Percentiles rank a stretch among this genome's conserved stretches.
phyloP scores from a whole-genome alignment of 2,113 vertebrate species.

The Urocolius indicus region DNA sequence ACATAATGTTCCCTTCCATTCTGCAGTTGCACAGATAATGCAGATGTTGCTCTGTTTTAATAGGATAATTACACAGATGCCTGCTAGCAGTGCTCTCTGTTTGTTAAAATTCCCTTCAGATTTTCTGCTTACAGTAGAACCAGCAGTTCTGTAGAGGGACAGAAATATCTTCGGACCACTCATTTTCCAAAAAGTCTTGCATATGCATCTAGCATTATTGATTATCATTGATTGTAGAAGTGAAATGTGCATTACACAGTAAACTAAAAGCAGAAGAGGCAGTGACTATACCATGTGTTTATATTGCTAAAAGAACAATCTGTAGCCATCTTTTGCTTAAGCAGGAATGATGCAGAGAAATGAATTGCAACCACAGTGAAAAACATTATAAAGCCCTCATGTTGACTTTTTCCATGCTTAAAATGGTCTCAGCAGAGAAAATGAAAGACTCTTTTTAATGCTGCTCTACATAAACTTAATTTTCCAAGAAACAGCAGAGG shows the following conservation, averaged over 20 bases:
- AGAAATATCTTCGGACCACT: neutral
- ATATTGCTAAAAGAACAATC: neutral
- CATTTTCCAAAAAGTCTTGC: neutral
- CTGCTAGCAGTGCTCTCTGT: neutral
- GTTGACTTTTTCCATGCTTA: neutral
- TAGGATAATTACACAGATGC: constrained; percentile 42
- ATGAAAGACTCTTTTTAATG: neutral
- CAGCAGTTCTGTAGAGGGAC: neutral
- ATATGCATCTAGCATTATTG: neutral
- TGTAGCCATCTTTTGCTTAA: neutral
- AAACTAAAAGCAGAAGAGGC: neutral
- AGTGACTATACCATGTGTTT: neutral
- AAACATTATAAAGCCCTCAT: neutral
- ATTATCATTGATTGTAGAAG: rapidly evolving
- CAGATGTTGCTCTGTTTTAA: constrained; percentile 49
- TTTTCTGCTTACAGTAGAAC: neutral
- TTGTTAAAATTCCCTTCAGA: neutral
- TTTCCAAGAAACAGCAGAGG: neutral
- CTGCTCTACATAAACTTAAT: neutral
- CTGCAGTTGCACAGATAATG: constrained; percentile 29
- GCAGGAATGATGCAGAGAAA: neutral
- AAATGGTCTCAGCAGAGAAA: neutral
- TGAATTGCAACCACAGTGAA: neutral
- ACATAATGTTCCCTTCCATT: constrained; percentile 1
- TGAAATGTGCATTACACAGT: neutral